A percentile compares a stretch with the other conserved stretches of the same genome.
phyloP scores from a whole-genome alignment of 2,888 invertebrate genomes.

The Heliconius cydno region DNA sequence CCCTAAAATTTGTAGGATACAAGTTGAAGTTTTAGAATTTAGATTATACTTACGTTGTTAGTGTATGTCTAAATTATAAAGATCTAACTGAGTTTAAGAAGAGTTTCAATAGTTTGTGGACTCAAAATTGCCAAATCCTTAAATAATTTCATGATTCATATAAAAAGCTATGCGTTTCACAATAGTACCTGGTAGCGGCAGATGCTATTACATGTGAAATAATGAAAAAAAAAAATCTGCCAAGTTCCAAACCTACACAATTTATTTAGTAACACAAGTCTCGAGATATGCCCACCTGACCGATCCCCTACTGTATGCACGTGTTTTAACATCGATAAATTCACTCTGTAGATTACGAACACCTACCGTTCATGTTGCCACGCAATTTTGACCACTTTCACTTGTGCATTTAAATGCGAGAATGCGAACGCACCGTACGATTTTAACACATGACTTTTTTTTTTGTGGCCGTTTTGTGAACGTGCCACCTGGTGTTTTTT shows the following conservation, averaged over 20 bases:
- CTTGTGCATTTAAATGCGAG: constrained; percentile 55
- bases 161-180: constrained; percentile 12
- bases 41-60: too few relatives aligned
- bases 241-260: constrained; percentile 58
- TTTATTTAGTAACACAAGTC: constrained; percentile 56
- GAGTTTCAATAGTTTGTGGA: not conserved
- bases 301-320: constrained; percentile 70
- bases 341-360: constrained; percentile 65
- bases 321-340: constrained; percentile 76
- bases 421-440: constrained; percentile 56
- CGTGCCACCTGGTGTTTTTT: constrained; percentile 80
- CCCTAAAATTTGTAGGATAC: not conserved
- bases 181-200: constrained; percentile 40
- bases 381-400: constrained; percentile 61
- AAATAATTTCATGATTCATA: not conserved
- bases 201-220: constrained; percentile 40
- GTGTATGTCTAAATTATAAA: not conserved
- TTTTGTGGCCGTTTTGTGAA: constrained; percentile 66
- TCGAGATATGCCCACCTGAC: constrained; percentile 70
- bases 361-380: constrained; percentile 53
- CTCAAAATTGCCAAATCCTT: not conserved
- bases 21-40: too few relatives aligned
- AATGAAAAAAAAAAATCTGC: constrained; percentile 48
- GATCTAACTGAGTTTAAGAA: not conserved
- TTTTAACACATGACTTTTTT: constrained; percentile 63